Percentiles rank a stretch among this genome's conserved stretches.
Conservation (phyloP, 2,797 vertebrate species). For the Gadopsis marmoratus region DNA sequence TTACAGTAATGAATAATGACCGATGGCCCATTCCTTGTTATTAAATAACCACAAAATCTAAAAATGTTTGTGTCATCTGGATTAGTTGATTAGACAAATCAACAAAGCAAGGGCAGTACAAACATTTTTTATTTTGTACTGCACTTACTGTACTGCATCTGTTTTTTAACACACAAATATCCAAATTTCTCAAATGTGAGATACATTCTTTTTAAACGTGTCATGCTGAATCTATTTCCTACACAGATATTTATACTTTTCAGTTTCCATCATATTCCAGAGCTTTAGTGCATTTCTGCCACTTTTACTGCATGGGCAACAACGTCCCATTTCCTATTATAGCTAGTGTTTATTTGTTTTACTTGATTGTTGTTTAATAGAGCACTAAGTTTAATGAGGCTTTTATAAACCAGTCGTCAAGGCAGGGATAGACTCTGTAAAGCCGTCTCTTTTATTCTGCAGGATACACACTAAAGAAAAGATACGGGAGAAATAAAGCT, state of each 20-base stretch:
- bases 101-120: background rate
- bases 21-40: background rate
- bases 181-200: background rate
- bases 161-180: background rate
- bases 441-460: background rate
- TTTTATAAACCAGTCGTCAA: background rate
- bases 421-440: background rate
- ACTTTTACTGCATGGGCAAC: too few relatives aligned
- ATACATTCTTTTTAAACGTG: too few relatives aligned
- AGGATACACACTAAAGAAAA: background rate
- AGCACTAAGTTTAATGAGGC: background rate
- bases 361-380: background rate
- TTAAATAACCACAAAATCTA: background rate
- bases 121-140: too few relatives aligned
- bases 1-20: background rate
- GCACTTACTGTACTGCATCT: background rate
- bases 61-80: background rate
- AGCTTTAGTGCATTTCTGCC: background rate
- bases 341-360: background rate
- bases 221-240: background rate
- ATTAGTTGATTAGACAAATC: background rate
- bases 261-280: background rate
- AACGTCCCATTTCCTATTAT: too few relatives aligned
- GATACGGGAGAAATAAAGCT: conserved; percentile 2
- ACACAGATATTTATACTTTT: background rate